Conservation (phyloP, 1,140 invertebrate genomes). For the Cardiocondyla obscurior region DNA sequence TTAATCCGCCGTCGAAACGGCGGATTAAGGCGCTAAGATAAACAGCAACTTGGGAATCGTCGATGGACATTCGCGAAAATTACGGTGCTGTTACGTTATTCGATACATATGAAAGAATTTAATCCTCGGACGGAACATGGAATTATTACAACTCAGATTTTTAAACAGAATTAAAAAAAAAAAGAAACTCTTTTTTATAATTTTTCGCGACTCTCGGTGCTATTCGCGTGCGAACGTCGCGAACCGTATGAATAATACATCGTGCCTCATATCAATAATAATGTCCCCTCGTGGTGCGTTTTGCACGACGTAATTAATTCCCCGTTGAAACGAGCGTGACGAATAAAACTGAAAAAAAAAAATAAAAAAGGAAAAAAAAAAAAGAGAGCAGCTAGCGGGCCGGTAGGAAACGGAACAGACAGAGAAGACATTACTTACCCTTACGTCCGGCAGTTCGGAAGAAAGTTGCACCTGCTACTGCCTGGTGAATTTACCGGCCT, state of each 20-base stretch:
- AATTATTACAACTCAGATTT: too few relatives aligned
- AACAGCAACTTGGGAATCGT: conserved; percentile 24
- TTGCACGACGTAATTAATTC: conserved; percentile 21
- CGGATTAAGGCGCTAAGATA: conserved; percentile 54
- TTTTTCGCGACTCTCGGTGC: background rate
- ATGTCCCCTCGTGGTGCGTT: conserved; percentile 9
- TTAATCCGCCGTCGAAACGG: conserved; percentile 62
- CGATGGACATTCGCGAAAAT: conserved; percentile 9
- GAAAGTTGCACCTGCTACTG: conserved; percentile 64
- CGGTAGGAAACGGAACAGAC: conserved; percentile 30
- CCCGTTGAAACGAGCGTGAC: conserved; percentile 52
- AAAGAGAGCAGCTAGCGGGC: conserved; percentile 5
- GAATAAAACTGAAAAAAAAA: conserved; percentile 57
- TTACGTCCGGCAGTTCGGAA: conserved; percentile 62
- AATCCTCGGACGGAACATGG: too few relatives aligned
- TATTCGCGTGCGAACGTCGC: conserved; percentile 5
- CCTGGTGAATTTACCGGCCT: conserved; percentile 61
- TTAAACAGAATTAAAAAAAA: too few relatives aligned
- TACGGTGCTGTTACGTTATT: conserved; percentile 1
- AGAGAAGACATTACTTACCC: conserved; percentile 70
- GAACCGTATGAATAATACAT: conserved; percentile 18
- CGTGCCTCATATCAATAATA: conserved; percentile 22
- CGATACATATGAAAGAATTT: background rate
- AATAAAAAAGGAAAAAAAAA: too few relatives aligned
- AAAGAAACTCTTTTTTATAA: too few relatives aligned